Evolutionary conservation across 2,797 vertebrate species (phyloP).

Genomic region (Rhincodon typus): DNA sequence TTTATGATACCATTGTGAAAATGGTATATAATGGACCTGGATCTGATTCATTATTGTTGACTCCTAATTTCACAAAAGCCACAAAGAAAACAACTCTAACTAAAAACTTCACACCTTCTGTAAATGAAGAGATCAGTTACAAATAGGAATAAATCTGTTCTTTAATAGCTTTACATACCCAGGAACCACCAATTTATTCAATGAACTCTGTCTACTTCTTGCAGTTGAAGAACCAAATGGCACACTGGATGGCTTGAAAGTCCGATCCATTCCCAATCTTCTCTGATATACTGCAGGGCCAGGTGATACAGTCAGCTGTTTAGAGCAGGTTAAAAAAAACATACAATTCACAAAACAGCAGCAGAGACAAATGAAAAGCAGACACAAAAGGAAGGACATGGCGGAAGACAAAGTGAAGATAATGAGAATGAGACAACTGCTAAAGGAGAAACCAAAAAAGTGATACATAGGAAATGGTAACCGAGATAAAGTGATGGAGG

Average conservation of each 20-base stretch:
- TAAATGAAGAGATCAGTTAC: neutral
- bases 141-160: neutral
- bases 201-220: neutral
- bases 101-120: too few relatives aligned
- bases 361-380: neutral
- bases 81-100: neutral
- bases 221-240: slow-evolving; percentile 1
- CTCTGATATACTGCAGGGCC: neutral
- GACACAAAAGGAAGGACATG: neutral
- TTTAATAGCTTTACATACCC: neutral
- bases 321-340: neutral
- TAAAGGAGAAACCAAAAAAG: neutral
- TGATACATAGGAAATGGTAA: neutral
- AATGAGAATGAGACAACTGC: neutral
- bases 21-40: neutral
- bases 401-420: neutral
- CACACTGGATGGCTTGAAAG: neutral
- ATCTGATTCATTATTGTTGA: neutral
- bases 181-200: neutral
- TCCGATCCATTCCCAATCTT: neutral
- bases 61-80: neutral
- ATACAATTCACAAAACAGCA: neutral
- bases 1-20: neutral
- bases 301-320: neutral
- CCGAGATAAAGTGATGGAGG: neutral